These are phyloP conservation scores for Cromileptes altivelis DNA, from an alignment of 2,113 vertebrate genomes.

Conservation along the genomic window DNA sequence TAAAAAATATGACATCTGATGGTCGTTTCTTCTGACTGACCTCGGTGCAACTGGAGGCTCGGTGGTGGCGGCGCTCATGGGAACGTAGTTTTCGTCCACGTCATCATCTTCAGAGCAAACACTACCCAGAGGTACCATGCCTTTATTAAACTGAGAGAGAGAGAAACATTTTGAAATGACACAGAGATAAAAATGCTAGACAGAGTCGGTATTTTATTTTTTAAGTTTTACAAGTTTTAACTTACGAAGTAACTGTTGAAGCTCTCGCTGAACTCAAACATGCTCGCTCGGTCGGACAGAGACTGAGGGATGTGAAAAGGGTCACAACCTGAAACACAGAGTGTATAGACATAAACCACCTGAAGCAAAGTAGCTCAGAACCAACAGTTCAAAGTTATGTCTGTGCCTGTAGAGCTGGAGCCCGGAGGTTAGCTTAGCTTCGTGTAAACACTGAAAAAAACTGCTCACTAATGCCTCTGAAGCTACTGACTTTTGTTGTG, in stretches of 20 bases:
- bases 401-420: too few species aligned
- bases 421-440: too few species aligned
- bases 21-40: slow-evolving; percentile 29
- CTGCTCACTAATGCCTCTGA: too few species aligned
- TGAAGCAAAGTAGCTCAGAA: background rate
- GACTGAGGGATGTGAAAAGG: slow-evolving; percentile 40
- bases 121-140: slow-evolving; percentile 74
- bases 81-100: slow-evolving; percentile 75
- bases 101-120: slow-evolving; percentile 69
- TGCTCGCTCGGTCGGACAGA: slow-evolving; percentile 65
- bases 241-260: slow-evolving; percentile 82
- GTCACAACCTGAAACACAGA: slow-evolving; percentile 57
- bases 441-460: too few species aligned
- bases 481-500: too few species aligned
- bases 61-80: slow-evolving; percentile 74
- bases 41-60: slow-evolving; percentile 64
- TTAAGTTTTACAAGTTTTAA: background rate
- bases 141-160: slow-evolving; percentile 72
- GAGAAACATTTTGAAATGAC: background rate
- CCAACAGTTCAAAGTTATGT: background rate
- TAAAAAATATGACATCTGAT: too few species aligned
- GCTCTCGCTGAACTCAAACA: slow-evolving; percentile 81
- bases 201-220: background rate
- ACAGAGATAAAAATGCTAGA: background rate
- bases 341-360: background rate